Percentiles rank a stretch among this genome's conserved stretches.
Conservation (phyloP, 2,797 vertebrate genomes). For the Ctenochaetus hawaiiensis region DNA sequence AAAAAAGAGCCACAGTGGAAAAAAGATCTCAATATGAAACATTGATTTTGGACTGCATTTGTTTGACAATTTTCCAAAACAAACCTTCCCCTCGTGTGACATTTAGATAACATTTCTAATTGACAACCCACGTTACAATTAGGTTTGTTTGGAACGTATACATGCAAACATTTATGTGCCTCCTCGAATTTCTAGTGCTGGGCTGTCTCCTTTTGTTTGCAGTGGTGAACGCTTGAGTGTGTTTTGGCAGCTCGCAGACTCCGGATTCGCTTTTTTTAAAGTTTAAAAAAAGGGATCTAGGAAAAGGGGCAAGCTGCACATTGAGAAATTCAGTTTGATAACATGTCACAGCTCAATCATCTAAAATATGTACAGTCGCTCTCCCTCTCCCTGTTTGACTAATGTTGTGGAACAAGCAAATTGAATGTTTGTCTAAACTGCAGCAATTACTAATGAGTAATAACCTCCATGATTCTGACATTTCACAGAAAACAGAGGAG, state of each 20-base stretch:
- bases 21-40: constrained; percentile 52
- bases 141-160: constrained; percentile 64
- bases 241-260: constrained; percentile 53
- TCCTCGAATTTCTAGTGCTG: constrained; percentile 55
- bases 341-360: constrained; percentile 25
- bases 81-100: constrained; percentile 55
- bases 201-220: constrained; percentile 57
- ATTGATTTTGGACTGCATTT: constrained; percentile 47
- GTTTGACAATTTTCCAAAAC: constrained; percentile 57
- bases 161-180: constrained; percentile 66
- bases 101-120: constrained; percentile 61
- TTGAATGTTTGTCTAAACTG: constrained; percentile 19
- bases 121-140: constrained; percentile 54
- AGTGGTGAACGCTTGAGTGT: constrained; percentile 38
- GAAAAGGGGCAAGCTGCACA: constrained; percentile 28
- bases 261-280: constrained; percentile 30
- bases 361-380: constrained; percentile 9
- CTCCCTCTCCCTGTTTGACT: constrained; percentile 9
- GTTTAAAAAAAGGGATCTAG: constrained; percentile 35
- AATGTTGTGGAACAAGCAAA: constrained; percentile 20
- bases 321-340: constrained; percentile 29
- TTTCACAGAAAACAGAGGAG: background rate
- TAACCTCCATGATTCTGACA: constrained; percentile 10
- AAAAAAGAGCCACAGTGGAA: constrained; percentile 32
- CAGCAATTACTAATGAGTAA: constrained; percentile 18